Percentiles rank a stretch among this genome's conserved stretches.
phyloP scores from a whole-genome alignment of 2,113 vertebrate species.

The Brachypodius melanocephalos region DNA sequence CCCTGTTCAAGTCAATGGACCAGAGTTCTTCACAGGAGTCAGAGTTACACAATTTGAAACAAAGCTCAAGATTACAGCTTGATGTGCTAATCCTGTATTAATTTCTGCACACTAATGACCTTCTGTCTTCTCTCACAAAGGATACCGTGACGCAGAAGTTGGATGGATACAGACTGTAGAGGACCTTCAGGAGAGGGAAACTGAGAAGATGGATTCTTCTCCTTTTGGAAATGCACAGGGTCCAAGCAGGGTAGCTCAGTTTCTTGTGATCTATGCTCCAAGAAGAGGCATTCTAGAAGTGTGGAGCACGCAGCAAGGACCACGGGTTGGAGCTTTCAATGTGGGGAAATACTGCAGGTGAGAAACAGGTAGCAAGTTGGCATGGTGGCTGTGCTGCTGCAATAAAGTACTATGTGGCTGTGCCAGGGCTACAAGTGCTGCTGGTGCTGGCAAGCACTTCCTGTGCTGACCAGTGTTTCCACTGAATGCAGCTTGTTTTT shows the following conservation, averaged over 20 bases:
- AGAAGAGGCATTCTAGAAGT: slow-evolving; percentile 95
- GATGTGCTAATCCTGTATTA: not conserved
- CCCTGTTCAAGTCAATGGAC: not conserved
- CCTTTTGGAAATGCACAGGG: slow-evolving; percentile 76
- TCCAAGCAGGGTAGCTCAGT: slow-evolving; percentile 86
- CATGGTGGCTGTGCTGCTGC: not conserved
- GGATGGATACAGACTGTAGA: slow-evolving; percentile 94
- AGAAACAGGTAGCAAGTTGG: not conserved
- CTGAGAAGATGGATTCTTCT: slow-evolving; percentile 73
- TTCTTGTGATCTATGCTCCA: slow-evolving; percentile 93
- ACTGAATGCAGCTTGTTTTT: not conserved
- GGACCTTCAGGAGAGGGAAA: slow-evolving; percentile 84
- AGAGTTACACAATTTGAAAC: not conserved
- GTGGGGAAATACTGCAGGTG: slow-evolving; percentile 96
- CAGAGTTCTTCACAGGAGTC: not conserved
- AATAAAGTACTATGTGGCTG: rapidly evolving
- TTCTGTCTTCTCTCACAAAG: slow-evolving; percentile 61
- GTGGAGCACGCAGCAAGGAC: slow-evolving; percentile 94
- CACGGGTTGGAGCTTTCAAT: slow-evolving; percentile 93
- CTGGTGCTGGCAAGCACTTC: not conserved
- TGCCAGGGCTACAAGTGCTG: not conserved
- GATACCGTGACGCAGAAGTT: slow-evolving; percentile 92
- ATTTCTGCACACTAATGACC: not conserved
- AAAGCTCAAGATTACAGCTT: not conserved
- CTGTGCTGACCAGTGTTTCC: not conserved